A percentile compares a stretch with the other conserved stretches of the same genome.
These are phyloP conservation scores for Pycnomerus fuliginosus DNA, from an alignment of 2,888 invertebrate species.

Conservation along the genomic window DNA sequence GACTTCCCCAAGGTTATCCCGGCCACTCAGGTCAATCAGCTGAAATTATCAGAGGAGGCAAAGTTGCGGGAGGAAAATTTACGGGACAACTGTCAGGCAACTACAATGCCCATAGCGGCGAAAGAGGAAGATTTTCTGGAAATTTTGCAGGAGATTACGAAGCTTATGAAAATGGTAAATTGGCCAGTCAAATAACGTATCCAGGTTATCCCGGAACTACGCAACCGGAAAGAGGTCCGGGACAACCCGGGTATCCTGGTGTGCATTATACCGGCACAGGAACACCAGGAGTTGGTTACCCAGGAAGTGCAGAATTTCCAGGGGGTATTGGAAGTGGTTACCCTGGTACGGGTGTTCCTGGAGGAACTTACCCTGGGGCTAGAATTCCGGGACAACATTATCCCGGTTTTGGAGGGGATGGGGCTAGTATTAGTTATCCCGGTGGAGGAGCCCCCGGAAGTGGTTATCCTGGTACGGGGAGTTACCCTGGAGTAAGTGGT, in stretches of 20 bases:
- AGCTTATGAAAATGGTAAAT: slow-evolving; percentile 17
- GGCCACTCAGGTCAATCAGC: slow-evolving; percentile 1
- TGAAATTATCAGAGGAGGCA: background rate
- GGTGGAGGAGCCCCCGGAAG: too few relatives aligned
- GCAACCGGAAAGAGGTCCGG: slow-evolving; percentile 12
- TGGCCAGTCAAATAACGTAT: background rate
- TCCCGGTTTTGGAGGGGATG: too few relatives aligned
- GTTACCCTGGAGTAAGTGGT: background rate
- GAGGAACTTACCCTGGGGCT: too few relatives aligned
- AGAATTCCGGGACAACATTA: too few relatives aligned
- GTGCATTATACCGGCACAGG: slow-evolving; percentile 13
- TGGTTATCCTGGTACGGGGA: slow-evolving; percentile 8
- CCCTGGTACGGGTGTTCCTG: background rate
- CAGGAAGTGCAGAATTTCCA: slow-evolving; percentile 6
- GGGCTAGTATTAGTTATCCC: background rate
- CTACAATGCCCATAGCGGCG: slow-evolving; percentile 30
- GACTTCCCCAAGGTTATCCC: slow-evolving; percentile 7
- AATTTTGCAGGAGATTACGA: slow-evolving; percentile 38
- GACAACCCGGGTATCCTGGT: slow-evolving; percentile 10
- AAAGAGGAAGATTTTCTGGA: slow-evolving; percentile 38
- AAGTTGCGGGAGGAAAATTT: slow-evolving; percentile 28
- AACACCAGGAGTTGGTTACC: slow-evolving; percentile 1
- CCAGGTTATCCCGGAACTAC: slow-evolving; percentile 25
- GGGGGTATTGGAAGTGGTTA: slow-evolving; percentile 2
- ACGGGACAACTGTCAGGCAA: slow-evolving; percentile 35